A percentile compares a stretch with the other conserved stretches of the same genome.
These are phyloP conservation scores for Isotomurus palustris DNA, from an alignment of 2,888 invertebrate genomes.

Conservation along the genomic window DNA sequence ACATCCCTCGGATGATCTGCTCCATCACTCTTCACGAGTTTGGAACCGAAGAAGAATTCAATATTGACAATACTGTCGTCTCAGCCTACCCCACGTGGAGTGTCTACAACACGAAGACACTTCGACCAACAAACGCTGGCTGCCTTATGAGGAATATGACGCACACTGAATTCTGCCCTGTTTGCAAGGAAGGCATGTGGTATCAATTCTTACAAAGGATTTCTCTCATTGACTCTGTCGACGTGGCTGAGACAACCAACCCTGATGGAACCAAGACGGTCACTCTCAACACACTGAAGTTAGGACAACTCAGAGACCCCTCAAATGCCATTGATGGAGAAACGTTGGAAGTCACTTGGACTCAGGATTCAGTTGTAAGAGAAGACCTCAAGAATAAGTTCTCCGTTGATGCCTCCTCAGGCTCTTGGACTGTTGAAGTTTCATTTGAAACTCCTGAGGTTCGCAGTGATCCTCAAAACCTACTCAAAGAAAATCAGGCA, in stretches of 20 bases:
- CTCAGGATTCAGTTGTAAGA: slow-evolving; percentile 22
- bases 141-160: slow-evolving; percentile 44
- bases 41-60: slow-evolving; percentile 31
- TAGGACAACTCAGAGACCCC: slow-evolving; percentile 33
- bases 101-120: slow-evolving; percentile 15
- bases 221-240: slow-evolving; percentile 38
- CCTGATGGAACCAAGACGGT: slow-evolving; percentile 18
- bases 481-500: slow-evolving; percentile 9
- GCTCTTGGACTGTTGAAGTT: slow-evolving; percentile 25
- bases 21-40: slow-evolving; percentile 36
- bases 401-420: slow-evolving; percentile 18
- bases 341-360: slow-evolving; percentile 31
- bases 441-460: slow-evolving; percentile 26
- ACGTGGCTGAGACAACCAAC: slow-evolving; percentile 12
- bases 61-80: slow-evolving; percentile 13
- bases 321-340: slow-evolving; percentile 36
- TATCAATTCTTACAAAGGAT: slow-evolving; percentile 34
- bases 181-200: slow-evolving; percentile 44
- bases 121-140: slow-evolving; percentile 41
- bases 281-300: slow-evolving; percentile 28
- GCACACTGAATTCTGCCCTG: slow-evolving; percentile 30
- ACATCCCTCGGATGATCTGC: slow-evolving; percentile 41
- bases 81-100: slow-evolving; percentile 41
- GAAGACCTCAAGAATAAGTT: slow-evolving; percentile 16
- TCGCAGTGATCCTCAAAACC: slow-evolving; percentile 22